Conservation (phyloP, 1,140 invertebrate species). For the Cotesia vestalis region DNA sequence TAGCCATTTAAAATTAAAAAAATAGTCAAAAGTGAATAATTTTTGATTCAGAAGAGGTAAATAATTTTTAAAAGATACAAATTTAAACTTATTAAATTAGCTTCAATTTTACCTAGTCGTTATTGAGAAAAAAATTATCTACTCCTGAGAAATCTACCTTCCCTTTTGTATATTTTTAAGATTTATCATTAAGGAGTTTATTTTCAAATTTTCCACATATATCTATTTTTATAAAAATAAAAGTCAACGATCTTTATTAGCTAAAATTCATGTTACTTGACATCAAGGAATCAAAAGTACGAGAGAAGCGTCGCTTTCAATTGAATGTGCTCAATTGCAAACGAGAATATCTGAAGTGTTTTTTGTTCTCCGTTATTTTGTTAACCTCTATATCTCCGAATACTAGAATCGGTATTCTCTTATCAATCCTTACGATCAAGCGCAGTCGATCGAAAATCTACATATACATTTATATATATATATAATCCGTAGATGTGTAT, state of each 20-base stretch:
- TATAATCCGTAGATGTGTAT: not conserved
- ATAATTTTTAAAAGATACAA: too few species aligned
- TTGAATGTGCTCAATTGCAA: slow-evolving; percentile 2
- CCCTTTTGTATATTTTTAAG: too few species aligned
- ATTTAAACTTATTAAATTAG: too few species aligned
- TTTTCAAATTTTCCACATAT: too few species aligned
- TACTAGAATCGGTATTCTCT: not conserved
- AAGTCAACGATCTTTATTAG: not conserved
- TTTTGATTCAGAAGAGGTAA: too few species aligned
- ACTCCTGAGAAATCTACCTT: too few species aligned
- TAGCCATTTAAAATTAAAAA: too few species aligned
- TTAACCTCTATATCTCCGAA: not conserved
- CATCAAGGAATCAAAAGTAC: slow-evolving; percentile 27
- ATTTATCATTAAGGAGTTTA: too few species aligned
- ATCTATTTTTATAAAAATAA: not conserved
- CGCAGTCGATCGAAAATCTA: not conserved
- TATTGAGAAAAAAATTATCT: too few species aligned
- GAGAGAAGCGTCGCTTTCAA: not conserved
- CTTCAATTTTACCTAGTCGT: too few species aligned
- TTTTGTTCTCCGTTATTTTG: not conserved
- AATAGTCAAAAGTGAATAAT: too few species aligned
- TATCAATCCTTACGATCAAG: too few species aligned
- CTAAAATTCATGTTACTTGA: slow-evolving; percentile 21
- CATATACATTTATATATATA: not conserved
- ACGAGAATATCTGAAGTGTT: not conserved